Base-by-base conservation (phyloP, 2,797 vertebrate genomes). In the Monodelphis domestica region DNA sequence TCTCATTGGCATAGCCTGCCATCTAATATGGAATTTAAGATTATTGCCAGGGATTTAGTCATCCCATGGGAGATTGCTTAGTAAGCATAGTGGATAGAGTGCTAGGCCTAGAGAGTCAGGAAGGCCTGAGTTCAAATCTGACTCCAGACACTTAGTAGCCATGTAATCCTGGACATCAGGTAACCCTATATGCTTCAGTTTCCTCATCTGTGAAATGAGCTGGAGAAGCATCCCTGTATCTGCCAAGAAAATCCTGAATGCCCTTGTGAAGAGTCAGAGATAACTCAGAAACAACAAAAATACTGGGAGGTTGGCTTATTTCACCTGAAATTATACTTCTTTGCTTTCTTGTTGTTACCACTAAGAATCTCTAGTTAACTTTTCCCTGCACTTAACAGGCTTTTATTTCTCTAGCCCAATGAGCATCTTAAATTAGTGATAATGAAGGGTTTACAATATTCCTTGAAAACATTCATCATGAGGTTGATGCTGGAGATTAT, bases 291-390 rank as follows among this genome's bases (percentile, higher is more conserved):
- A n/a, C n/a, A n/a, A n/a, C n/a, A n/a, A n/a, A n/a, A n/a, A n/a
- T n/a, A n/a, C n/a, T 51, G 91, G 63, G 54, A 45, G 38, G 53
- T 96, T 91, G 50, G 92, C 91, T 92, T 51, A 92, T 92, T 87
- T 91, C 87, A 53, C 91, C 84, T 88, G 92, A 53, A 51, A 51
- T 93, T 97, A 94, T 94, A 63, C 84, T n/a, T 93, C 91, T 93
- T 96, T 89, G 91, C 51, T 51, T 56, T 95, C 87, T 94, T 93
- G 45, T 94, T 93, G 45, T 50, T 89, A 70, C 93, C 89, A 53
- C 51, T 4, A 92, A 90, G 53, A 88, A 52, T 38, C n/a, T n/a
- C 89, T 55, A 26, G 70, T 38, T 91, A 59, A 28, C 87, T 89
- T n/a, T 93, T 56, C 12, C 0, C 51, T 55, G 55, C 45, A 57